A percentile compares a stretch with the other conserved stretches of the same genome.
These are phyloP conservation scores for Pyrgilauda ruficollis DNA, from an alignment of 2,113 vertebrate species.

Conservation along the genomic window DNA sequence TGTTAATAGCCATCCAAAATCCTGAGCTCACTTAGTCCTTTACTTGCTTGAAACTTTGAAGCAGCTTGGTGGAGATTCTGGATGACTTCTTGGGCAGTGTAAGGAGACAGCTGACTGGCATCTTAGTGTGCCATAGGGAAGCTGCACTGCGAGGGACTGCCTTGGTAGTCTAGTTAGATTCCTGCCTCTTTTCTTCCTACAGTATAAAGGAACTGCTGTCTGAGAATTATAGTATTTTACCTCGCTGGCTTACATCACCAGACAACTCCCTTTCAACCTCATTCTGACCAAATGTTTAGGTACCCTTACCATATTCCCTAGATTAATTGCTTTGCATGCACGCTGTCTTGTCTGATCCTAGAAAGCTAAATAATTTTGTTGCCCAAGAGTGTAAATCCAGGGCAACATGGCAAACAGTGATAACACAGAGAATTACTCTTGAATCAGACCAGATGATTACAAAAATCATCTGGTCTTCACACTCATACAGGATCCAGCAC, in stretches of 20 bases:
- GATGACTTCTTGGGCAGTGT: not conserved
- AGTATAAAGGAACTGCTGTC: not conserved
- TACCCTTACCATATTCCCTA: not conserved
- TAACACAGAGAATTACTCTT: not conserved
- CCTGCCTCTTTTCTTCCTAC: not conserved
- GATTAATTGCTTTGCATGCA: not conserved
- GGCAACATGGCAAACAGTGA: not conserved
- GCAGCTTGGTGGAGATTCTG: slow-evolving; percentile 2
- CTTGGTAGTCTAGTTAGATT: not conserved
- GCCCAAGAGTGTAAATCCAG: not conserved
- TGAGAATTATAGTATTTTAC: not conserved
- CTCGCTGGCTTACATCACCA: not conserved
- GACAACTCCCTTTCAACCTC: not conserved
- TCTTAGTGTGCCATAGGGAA: not conserved
- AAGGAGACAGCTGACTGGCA: slow-evolving; percentile 6
- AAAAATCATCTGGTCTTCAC: not conserved
- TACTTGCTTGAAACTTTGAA: slow-evolving; percentile 4
- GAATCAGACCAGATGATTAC: not conserved
- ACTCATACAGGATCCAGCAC: not conserved
- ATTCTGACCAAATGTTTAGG: not conserved
- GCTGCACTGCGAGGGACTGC: not conserved
- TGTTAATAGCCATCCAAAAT: not conserved
- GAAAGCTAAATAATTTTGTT: not conserved
- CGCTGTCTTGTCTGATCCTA: not conserved
- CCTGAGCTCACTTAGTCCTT: not conserved